Conservation (phyloP, 2,113 vertebrate species). For the Oncorhynchus tshawytscha region DNA sequence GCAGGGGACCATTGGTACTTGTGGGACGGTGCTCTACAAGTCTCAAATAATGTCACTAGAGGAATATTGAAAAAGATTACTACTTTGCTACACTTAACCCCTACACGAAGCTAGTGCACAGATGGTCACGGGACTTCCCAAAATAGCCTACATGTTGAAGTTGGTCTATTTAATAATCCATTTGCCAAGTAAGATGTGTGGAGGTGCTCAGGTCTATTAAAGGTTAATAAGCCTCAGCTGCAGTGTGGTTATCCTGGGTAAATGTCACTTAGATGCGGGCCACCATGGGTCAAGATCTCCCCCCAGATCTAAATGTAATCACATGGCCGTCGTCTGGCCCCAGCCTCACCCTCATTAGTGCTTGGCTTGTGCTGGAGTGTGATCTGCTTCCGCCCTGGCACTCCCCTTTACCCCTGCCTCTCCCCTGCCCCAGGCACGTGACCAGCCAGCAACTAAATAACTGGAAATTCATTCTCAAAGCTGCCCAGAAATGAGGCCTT, state of each 20-base stretch:
- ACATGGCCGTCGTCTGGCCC: conserved; percentile 71
- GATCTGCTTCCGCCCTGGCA: conserved; percentile 58
- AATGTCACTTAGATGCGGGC: conserved; percentile 81
- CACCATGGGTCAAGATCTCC: conserved; percentile 77
- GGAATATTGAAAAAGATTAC: not conserved
- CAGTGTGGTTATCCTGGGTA: conserved; percentile 75
- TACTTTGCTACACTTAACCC: conserved; percentile 35
- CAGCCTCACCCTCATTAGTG: conserved; percentile 79
- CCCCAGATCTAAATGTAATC: conserved; percentile 82
- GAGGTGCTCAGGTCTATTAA: conserved; percentile 72
- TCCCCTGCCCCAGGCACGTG: conserved; percentile 15
- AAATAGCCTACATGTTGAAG: conserved; percentile 62
- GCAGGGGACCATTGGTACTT: not conserved
- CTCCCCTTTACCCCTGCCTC: conserved; percentile 35
- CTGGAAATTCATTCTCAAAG: conserved; percentile 41
- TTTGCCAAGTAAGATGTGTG: conserved; percentile 75
- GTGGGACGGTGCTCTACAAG: not conserved
- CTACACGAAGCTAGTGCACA: conserved; percentile 33
- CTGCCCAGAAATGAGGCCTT: conserved; percentile 20
- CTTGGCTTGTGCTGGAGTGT: conserved; percentile 66
- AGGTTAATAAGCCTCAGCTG: conserved; percentile 81
- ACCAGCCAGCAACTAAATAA: conserved; percentile 41
- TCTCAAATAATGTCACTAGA: not conserved
- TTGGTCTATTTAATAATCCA: conserved; percentile 77
- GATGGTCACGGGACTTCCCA: conserved; percentile 53